Conservation (phyloP, 2,797 vertebrate species). For the Coluber constrictor region DNA sequence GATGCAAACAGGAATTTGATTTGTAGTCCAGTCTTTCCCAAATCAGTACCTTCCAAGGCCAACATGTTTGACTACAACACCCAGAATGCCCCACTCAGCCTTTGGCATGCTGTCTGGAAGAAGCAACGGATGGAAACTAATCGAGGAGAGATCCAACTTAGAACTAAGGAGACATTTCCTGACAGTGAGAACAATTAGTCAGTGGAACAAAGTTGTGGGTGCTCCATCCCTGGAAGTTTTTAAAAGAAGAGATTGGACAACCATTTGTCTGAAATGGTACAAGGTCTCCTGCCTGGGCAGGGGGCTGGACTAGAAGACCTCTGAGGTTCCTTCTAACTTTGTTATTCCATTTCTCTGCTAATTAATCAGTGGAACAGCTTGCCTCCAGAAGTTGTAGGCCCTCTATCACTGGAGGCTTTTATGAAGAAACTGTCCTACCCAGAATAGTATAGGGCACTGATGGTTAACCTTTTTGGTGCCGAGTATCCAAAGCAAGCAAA, state of each 20-base stretch:
- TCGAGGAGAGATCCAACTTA: background rate
- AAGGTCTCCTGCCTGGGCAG: background rate
- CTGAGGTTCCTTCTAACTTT: background rate
- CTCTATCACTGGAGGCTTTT: background rate
- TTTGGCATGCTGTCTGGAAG: background rate
- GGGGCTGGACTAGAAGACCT: background rate
- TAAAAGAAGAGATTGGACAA: too few relatives aligned
- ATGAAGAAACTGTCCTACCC: background rate
- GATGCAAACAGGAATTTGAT: constrained; percentile 17
- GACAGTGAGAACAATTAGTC: background rate
- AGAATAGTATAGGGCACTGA: background rate
- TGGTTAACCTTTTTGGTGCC: too few relatives aligned
- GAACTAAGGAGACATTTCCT: background rate
- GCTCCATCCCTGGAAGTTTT: too few relatives aligned
- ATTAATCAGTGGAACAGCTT: too few relatives aligned
- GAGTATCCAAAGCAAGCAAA: too few relatives aligned
- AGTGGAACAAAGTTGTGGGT: background rate
- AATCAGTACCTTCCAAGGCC: background rate
- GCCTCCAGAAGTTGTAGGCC: too few relatives aligned
- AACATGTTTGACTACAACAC: background rate
- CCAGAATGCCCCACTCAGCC: background rate
- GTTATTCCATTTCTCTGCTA: background rate
- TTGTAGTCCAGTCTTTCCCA: background rate
- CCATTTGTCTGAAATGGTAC: too few relatives aligned
- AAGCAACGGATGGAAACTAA: background rate